Percentiles rank a stretch among this genome's conserved stretches.
These are phyloP conservation scores for Drosophila quinaria DNA, from an alignment of 2,888 invertebrate species.

Conservation along the genomic window DNA sequence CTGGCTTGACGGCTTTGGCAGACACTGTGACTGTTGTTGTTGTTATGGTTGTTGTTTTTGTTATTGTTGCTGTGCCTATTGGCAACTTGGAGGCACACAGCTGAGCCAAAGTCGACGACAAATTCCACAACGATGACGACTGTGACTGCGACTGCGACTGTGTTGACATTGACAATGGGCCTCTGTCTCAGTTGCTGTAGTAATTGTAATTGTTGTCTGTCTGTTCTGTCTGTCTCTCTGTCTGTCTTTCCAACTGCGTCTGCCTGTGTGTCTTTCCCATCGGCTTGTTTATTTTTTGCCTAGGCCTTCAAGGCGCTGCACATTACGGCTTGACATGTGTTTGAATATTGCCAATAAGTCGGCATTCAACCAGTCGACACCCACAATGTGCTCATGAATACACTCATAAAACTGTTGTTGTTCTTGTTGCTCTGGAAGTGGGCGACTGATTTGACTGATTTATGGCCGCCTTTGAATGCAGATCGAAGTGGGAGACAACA, in stretches of 20 bases:
- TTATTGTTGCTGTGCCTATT: conserved; percentile 26
- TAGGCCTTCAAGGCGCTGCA: conserved; percentile 51
- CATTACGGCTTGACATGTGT: conserved; percentile 57
- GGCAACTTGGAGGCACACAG: conserved; percentile 43
- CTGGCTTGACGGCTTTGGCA: conserved; percentile 74
- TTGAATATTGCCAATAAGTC: conserved; percentile 62
- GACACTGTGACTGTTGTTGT: conserved; percentile 58
- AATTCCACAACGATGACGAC: conserved; percentile 76
- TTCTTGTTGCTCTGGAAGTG: conserved; percentile 39
- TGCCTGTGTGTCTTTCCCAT: conserved; percentile 5
- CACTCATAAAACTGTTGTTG: conserved; percentile 47
- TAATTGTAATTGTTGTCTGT: conserved; percentile 40
- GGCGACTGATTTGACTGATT: conserved; percentile 74
- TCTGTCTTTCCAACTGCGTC: conserved; percentile 16
- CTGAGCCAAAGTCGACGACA: conserved; percentile 42
- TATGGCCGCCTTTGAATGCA: conserved; percentile 67
- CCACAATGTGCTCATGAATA: conserved; percentile 58
- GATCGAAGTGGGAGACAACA: conserved; percentile 63
- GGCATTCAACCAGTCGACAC: conserved; percentile 35
- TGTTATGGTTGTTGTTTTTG: conserved; percentile 22
- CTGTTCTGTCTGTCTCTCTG: conserved; percentile 9
- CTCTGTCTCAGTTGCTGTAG: conserved; percentile 22
- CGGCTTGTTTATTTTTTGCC: conserved; percentile 28
- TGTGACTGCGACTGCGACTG: conserved; percentile 56
- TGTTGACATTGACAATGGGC: conserved; percentile 63